These are phyloP conservation scores for Cathartes aura DNA, from an alignment of 2,113 vertebrate genomes.

Conservation along the genomic window DNA sequence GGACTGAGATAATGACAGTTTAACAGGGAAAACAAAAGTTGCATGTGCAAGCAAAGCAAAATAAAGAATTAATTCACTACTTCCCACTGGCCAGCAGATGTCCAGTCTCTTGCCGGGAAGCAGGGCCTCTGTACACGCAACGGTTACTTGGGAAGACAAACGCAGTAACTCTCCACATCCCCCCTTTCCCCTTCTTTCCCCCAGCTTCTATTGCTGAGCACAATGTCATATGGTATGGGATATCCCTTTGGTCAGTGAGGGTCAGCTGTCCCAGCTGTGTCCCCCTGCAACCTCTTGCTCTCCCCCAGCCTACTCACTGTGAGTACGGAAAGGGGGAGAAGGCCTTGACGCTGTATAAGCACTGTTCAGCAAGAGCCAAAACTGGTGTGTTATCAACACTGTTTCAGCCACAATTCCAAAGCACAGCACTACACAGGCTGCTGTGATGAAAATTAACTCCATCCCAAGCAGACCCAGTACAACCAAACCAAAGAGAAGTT, in stretches of 20 bases:
- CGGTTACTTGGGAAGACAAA: not conserved
- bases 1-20: not conserved
- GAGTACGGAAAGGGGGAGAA: not conserved
- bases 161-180: accelerated
- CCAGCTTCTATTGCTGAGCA: not conserved
- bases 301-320: not conserved
- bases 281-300: not conserved
- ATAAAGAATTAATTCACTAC: not conserved
- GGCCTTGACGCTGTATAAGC: not conserved
- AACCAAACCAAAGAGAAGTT: not conserved
- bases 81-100: not conserved
- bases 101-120: not conserved
- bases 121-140: not conserved
- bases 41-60: not conserved
- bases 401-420: not conserved
- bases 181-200: not conserved
- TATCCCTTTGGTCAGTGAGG: not conserved
- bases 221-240: accelerated
- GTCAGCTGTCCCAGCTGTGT: not conserved
- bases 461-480: not conserved
- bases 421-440: not conserved
- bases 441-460: not conserved
- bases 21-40: not conserved
- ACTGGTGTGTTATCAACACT: not conserved
- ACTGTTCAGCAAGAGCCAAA: not conserved